phyloP scores from a whole-genome alignment of 2,113 vertebrate species.

The Diadophis punctatus region DNA sequence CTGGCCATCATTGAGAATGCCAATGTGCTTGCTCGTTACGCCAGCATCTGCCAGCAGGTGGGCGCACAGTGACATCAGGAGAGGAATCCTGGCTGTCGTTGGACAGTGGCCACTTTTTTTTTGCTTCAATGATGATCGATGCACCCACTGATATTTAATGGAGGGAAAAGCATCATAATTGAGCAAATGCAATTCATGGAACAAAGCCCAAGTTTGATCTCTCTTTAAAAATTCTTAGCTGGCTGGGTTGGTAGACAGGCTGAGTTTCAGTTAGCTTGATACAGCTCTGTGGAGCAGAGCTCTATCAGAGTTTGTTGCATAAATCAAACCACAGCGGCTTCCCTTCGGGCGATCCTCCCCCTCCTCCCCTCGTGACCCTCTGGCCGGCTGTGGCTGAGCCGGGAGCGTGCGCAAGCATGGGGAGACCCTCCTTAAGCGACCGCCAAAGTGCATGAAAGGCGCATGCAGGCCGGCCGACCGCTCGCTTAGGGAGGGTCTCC shows the following conservation, averaged over 20 bases:
- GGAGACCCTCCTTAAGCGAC: no score
- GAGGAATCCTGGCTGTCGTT: background rate
- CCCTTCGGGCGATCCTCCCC: no score
- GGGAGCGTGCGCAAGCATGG: no score
- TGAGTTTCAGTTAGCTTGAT: background rate
- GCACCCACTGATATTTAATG: background rate
- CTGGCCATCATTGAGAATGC: conserved; percentile 87
- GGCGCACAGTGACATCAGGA: background rate
- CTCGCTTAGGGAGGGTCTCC: no score
- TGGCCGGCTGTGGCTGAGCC: no score
- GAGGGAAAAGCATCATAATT: background rate
- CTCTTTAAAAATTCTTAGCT: background rate
- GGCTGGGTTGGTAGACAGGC: no score
- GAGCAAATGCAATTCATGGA: background rate
- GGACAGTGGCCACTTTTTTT: background rate
- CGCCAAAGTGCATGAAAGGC: no score
- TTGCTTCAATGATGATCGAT: background rate
- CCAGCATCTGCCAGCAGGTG: conserved; percentile 81
- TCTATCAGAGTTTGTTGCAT: no score
- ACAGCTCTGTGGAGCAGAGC: background rate
- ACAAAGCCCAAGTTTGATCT: background rate
- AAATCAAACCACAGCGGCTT: no score
- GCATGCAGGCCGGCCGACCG: no score
- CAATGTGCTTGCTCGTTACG: conserved; percentile 89
- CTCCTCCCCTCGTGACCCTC: no score